Conservation (phyloP, 2,797 vertebrate genomes). For the Taeniopygia guttata region DNA sequence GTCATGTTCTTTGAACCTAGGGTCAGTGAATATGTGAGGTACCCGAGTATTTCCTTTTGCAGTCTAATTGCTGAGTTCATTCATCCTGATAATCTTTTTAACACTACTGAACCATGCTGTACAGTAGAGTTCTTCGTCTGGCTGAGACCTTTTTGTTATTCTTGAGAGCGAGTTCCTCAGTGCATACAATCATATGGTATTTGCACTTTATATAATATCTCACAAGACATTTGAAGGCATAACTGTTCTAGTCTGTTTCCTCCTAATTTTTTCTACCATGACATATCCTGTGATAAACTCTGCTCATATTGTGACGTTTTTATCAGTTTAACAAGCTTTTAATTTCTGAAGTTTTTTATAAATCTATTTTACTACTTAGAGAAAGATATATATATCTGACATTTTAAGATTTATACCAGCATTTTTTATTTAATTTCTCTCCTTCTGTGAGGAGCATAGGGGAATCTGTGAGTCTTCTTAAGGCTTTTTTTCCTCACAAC, state of each 20-base stretch:
- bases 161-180: not conserved
- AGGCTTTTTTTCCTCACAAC: not conserved
- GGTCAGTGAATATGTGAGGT: not conserved
- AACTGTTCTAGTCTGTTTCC: not conserved
- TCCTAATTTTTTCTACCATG: not conserved
- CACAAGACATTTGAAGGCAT: not conserved
- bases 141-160: constrained; percentile 8
- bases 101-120: not conserved
- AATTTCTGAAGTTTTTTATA: not conserved
- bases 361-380: not conserved
- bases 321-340: not conserved
- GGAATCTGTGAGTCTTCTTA: not conserved
- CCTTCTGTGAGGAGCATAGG: not conserved
- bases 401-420: not conserved
- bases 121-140: not conserved
- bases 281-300: not conserved
- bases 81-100: not conserved
- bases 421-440: not conserved
- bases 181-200: not conserved
- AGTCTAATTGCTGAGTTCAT: not conserved
- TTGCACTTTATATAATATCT: not conserved
- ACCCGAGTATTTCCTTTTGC: not conserved
- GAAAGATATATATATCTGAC: not conserved
- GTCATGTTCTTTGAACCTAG: not conserved
- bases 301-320: not conserved